Evolutionary conservation across 2,888 invertebrate species (phyloP).

Genomic region (Dioctria linearis): DNA sequence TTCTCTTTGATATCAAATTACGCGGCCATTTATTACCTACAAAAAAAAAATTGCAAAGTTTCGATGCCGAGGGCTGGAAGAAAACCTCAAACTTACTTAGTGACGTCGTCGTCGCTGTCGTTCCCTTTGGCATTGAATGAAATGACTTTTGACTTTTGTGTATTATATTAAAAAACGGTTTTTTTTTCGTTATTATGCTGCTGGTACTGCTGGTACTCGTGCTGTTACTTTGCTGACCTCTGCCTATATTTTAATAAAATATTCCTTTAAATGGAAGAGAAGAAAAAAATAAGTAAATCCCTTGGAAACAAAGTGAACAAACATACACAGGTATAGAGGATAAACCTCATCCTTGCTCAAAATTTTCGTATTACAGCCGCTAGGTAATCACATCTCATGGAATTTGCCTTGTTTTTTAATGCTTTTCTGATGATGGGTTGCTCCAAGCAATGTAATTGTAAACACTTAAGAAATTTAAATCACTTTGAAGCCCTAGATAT

Average conservation of each 20-base stretch:
- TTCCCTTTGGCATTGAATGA: not conserved
- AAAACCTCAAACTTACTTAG: not conserved
- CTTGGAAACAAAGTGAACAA: not conserved
- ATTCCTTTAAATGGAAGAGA: conserved; percentile 24
- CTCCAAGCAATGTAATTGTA: not conserved
- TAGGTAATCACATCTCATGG: conserved; percentile 1
- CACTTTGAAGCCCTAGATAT: too few species aligned
- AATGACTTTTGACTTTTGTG: conserved; percentile 44
- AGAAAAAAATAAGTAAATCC: not conserved
- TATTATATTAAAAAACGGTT: not conserved
- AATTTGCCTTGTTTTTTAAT: conserved; percentile 8
- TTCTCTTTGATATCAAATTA: conserved; percentile 48
- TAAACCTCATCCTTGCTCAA: conserved; percentile 1
- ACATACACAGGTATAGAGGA: not conserved
- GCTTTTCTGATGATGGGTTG: conserved; percentile 11
- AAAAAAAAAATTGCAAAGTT: conserved; percentile 41
- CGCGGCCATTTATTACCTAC: conserved; percentile 45
- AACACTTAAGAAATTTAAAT: too few species aligned
- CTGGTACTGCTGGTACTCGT: not conserved
- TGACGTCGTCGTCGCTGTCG: not conserved
- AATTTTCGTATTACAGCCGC: conserved; percentile 12
- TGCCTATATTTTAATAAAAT: conserved; percentile 41
- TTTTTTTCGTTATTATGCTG: conserved; percentile 30
- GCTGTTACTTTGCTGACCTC: conserved; percentile 14
- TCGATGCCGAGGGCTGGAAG: conserved; percentile 12